Percentiles rank a stretch among this genome's conserved stretches.
Evolutionary conservation across 2,797 vertebrate genomes (phyloP).

Genomic region (Channa striata): DNA sequence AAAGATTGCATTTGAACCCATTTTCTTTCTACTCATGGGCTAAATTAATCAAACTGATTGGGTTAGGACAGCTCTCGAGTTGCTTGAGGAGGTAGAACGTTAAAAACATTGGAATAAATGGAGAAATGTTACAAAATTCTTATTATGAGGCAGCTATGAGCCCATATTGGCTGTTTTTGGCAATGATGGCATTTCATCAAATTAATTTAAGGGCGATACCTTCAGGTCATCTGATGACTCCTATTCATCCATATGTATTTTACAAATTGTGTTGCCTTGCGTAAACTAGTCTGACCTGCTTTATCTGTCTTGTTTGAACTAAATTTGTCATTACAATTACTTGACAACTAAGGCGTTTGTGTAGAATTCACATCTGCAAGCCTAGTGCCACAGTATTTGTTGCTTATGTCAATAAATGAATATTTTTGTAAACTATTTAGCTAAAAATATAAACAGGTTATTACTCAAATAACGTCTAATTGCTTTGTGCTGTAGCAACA

Average conservation of each 20-base stretch:
- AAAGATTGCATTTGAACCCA: no score
- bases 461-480: slow-evolving; percentile 31
- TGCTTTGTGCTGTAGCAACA: slow-evolving; percentile 24
- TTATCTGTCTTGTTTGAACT: background rate
- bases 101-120: no score
- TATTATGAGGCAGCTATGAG: background rate
- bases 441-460: slow-evolving; percentile 33
- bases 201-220: background rate
- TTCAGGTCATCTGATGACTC: background rate
- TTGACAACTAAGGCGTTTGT: background rate
- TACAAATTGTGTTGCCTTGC: background rate
- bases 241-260: background rate
- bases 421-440: slow-evolving; percentile 12
- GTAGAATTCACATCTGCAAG: background rate
- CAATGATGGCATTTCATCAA: background rate
- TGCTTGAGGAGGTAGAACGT: no score
- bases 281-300: background rate
- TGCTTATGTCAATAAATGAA: background rate
- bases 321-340: background rate
- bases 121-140: background rate
- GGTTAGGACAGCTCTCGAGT: no score
- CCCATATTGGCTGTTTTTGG: background rate
- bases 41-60: no score
- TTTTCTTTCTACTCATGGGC: no score
- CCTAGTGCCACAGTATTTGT: background rate